phyloP scores from a whole-genome alignment of 1,140 invertebrate genomes.

The Idris sp. region DNA sequence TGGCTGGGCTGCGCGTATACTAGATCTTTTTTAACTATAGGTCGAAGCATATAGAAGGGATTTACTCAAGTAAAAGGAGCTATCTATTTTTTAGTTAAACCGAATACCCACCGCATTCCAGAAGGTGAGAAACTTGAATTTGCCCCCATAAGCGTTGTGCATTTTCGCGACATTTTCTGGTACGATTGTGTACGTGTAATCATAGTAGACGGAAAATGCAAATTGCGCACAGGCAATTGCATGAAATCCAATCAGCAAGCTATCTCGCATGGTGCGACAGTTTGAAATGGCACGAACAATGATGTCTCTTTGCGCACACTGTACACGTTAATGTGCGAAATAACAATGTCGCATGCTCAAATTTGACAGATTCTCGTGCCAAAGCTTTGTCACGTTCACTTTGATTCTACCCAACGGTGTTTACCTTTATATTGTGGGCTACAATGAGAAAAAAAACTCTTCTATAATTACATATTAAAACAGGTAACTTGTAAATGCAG shows the following conservation, averaged over 20 bases:
- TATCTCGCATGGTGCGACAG: constrained; percentile 67
- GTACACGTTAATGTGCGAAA: constrained; percentile 24
- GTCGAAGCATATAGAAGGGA: no score
- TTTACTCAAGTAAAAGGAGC: no score
- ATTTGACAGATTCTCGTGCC: constrained; percentile 11
- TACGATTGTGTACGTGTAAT: constrained; percentile 83
- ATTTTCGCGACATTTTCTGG: constrained; percentile 77
- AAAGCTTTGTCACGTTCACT: constrained; percentile 27
- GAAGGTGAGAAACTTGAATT: constrained; percentile 92
- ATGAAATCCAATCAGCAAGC: constrained; percentile 81
- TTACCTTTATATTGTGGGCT: constrained; percentile 8
- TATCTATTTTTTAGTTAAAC: no score
- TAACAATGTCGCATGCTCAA: constrained; percentile 25
- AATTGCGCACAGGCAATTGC: constrained; percentile 83
- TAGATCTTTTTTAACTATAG: no score
- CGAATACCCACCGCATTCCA: constrained; percentile 87
- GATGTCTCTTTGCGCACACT: constrained; percentile 2
- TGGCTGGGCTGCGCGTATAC: no score
- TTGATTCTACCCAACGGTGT: constrained; percentile 3
- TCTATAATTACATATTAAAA: no score
- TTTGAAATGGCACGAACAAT: constrained; percentile 32
- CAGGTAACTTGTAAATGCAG: no score
- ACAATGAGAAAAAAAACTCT: no score
- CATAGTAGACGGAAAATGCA: constrained; percentile 86
- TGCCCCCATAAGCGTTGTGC: constrained; percentile 82